A percentile compares a stretch with the other conserved stretches of the same genome.
phyloP scores from a whole-genome alignment of 2,113 vertebrate genomes.

The Neogale vison region DNA sequence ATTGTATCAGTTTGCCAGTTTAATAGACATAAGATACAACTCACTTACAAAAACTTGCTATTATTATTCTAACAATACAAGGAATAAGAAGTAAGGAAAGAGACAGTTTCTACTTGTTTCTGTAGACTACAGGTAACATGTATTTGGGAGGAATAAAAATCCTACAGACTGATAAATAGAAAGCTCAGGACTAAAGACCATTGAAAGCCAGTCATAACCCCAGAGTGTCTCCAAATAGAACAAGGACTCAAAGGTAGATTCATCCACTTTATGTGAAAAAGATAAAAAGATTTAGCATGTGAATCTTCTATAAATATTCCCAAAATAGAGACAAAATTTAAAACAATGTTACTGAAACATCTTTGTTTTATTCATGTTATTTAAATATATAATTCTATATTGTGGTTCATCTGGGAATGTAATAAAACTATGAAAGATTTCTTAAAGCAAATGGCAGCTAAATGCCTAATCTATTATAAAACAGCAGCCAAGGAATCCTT shows the following conservation, averaged over 20 bases:
- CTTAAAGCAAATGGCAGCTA: not conserved
- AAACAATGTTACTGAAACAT: not conserved
- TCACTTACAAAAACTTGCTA: not conserved
- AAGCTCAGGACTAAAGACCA: not conserved
- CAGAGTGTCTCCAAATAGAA: not conserved
- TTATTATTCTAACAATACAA: slow-evolving; percentile 37
- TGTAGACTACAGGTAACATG: slow-evolving; percentile 38
- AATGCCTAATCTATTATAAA: not conserved
- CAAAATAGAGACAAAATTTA: not conserved
- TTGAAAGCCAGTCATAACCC: not conserved
- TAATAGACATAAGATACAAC: not conserved
- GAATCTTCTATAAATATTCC: not conserved
- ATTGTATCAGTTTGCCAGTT: slow-evolving; percentile 6
- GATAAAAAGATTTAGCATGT: not conserved
- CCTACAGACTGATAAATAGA: slow-evolving; percentile 61
- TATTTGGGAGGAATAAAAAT: slow-evolving; percentile 65
- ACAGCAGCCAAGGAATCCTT: not conserved
- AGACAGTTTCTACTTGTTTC: slow-evolving; percentile 52
- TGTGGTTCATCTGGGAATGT: not conserved
- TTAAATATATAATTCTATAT: not conserved
- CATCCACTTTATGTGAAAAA: not conserved
- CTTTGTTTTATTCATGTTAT: not conserved
- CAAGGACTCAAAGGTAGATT: slow-evolving; percentile 45
- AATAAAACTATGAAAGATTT: not conserved
- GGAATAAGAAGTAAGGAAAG: not conserved